Evolutionary conservation across 2,888 invertebrate genomes (phyloP).

Genomic region (Nephrotoma guestfalica): DNA sequence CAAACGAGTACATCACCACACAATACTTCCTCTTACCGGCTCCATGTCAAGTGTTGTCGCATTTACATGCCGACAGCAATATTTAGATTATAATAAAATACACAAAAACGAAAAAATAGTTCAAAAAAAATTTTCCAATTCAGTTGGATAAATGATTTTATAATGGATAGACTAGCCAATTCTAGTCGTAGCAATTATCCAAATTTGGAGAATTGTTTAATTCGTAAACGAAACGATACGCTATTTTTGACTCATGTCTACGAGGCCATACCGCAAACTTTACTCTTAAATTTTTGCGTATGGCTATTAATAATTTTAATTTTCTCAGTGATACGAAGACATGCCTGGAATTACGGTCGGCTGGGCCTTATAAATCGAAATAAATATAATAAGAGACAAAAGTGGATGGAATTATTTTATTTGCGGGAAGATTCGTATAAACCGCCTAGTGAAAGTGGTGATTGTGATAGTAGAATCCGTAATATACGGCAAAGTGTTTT

Average conservation of each 20-base stretch:
- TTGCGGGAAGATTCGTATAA: constrained; percentile 43
- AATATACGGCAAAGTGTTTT: neutral
- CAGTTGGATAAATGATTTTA: neutral
- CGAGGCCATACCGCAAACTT: constrained; percentile 85
- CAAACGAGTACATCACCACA: neutral
- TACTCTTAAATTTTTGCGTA: constrained; percentile 78
- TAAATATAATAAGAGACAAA: constrained; percentile 52
- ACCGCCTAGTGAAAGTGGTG: constrained; percentile 7
- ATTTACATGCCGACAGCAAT: neutral
- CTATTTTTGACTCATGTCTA: constrained; percentile 48
- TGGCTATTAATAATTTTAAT: constrained; percentile 62
- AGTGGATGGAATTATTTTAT: constrained; percentile 87
- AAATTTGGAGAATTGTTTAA: neutral
- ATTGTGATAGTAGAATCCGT: neutral
- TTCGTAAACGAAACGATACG: neutral
- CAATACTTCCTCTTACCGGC: neutral
- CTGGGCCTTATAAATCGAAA: constrained; percentile 76
- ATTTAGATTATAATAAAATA: neutral
- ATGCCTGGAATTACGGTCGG: constrained; percentile 90
- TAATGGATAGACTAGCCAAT: neutral
- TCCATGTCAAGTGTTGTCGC: neutral
- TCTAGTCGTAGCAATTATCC: neutral
- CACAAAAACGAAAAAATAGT: neutral
- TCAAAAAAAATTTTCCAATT: neutral
- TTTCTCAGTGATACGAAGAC: constrained; percentile 72